These are phyloP conservation scores for Caenorhabditis sp. DNA, from an alignment of 2,888 invertebrate species.

Conservation along the genomic window DNA sequence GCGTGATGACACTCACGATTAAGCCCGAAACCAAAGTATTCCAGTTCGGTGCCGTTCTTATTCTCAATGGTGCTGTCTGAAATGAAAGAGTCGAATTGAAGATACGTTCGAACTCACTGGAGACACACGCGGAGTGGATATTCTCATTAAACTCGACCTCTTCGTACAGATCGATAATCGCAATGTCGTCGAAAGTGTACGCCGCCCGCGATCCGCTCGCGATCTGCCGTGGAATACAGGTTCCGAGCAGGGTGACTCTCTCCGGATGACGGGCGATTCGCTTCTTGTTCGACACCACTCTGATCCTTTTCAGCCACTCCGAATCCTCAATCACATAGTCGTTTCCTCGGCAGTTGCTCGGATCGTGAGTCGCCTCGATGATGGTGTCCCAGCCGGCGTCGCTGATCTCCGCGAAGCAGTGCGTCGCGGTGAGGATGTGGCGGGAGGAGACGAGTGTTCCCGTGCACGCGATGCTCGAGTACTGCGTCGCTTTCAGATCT, in stretches of 20 bases:
- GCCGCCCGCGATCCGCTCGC: background rate
- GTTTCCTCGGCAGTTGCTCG: background rate
- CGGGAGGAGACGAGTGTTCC: slow-evolving; percentile 12
- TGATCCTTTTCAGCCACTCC: background rate
- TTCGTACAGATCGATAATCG: slow-evolving; percentile 4
- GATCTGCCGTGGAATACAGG: background rate
- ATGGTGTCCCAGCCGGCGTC: background rate
- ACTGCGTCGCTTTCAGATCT: background rate
- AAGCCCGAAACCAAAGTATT: background rate
- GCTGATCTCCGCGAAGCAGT: background rate
- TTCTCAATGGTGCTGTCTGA: too few species aligned
- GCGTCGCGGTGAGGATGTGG: slow-evolving; percentile 20
- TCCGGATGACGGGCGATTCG: background rate
- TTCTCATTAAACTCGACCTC: background rate
- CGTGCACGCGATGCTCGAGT: background rate
- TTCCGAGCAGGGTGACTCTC: background rate
- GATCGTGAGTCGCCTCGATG: background rate
- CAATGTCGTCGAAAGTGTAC: background rate
- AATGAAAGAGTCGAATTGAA: background rate
- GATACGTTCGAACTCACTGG: background rate
- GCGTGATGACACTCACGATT: slow-evolving; percentile 1
- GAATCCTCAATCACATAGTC: slow-evolving; percentile 2
- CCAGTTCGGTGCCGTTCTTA: background rate
- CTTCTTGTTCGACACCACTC: background rate
- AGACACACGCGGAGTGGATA: slow-evolving; percentile 1